Evolutionary conservation across 1,140 invertebrate species (phyloP), one percentile per base, ranked within the genome.

Genomic region (Pseudomyrmex dendroicus): DNA sequence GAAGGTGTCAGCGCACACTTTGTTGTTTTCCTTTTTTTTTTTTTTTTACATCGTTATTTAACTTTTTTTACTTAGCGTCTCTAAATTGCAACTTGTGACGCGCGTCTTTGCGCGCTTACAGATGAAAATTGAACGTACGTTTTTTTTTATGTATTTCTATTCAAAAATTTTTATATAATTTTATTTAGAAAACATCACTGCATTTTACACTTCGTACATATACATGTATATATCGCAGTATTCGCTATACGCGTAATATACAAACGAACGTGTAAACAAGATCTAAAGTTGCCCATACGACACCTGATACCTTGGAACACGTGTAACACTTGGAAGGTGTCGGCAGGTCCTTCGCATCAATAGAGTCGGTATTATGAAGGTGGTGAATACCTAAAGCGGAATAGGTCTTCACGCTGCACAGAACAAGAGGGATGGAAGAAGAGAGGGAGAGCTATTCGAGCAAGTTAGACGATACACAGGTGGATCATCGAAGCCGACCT

Each of bases 251-350:
- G 57, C 52, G 25, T 25, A 25, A 25, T 66, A 35, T 61, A 61
- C 44, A 59, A 62, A 67, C 70, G 72, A 35, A 62, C 17, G 56
- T 13, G 20, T 22, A 61, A 88, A 85, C 74, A 85, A 88, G 89
- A 86, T 90, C 89, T 90, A 85, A 83, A 68, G 84, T 84, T 88
- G 84, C 86, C 84, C 73, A 80, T 82, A 87, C 86, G 91, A 92
- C 88, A 91, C 74, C 88, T 80, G 91, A 92, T 89, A 90, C 86
- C 62, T 87, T 87, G 77, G 88, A 85, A 88, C 85, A 56, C 83
- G 82, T 85, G 86, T 89, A 90, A 92, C 91, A 92, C 92, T 93
- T 92, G 87, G 85, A 92, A 92, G 91, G 90, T 93, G 91, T 92
- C 91, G 89, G 86, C 82, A 67, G 87, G 59, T 76, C 67, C 74